phyloP scores from a whole-genome alignment of 2,113 vertebrate genomes.

The Thunnus maccoyii region DNA sequence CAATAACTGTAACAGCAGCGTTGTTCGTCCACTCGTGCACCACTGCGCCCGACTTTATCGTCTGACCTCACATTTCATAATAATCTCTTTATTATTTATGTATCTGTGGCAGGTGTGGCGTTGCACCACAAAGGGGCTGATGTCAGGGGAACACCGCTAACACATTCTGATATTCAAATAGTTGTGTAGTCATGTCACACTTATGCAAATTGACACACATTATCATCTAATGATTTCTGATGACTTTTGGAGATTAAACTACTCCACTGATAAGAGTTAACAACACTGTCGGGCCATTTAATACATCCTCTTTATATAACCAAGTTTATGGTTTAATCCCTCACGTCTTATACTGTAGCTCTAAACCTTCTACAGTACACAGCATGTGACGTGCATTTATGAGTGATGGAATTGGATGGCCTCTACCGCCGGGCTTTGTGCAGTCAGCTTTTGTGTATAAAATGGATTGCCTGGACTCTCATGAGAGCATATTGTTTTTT shows the following conservation, averaged over 20 bases:
- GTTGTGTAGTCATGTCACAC: neutral
- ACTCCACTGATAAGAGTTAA: constrained; percentile 8
- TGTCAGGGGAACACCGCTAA: no score
- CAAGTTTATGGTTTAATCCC: constrained; percentile 25
- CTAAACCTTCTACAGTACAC: constrained; percentile 8
- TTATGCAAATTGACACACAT: neutral
- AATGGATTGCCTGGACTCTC: constrained; percentile 51
- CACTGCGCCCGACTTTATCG: neutral
- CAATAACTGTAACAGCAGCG: no score
- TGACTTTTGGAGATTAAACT: neutral
- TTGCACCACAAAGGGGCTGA: no score
- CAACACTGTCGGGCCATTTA: neutral
- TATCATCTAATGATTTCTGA: neutral
- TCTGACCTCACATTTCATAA: neutral
- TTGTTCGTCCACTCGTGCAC: no score
- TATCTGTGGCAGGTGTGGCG: no score
- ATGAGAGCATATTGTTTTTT: constrained; percentile 42
- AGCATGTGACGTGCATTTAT: constrained; percentile 20
- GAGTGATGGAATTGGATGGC: constrained; percentile 14
- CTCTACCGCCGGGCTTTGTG: constrained; percentile 11
- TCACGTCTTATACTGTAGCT: constrained; percentile 1
- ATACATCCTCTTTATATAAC: constrained; percentile 4
- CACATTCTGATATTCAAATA: no score
- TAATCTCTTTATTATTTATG: no score
- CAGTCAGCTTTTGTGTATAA: constrained; percentile 35